Evolutionary conservation across 2,113 vertebrate species (phyloP), one percentile per base, ranked within the genome.

Genomic region (Tupaia tana): DNA sequence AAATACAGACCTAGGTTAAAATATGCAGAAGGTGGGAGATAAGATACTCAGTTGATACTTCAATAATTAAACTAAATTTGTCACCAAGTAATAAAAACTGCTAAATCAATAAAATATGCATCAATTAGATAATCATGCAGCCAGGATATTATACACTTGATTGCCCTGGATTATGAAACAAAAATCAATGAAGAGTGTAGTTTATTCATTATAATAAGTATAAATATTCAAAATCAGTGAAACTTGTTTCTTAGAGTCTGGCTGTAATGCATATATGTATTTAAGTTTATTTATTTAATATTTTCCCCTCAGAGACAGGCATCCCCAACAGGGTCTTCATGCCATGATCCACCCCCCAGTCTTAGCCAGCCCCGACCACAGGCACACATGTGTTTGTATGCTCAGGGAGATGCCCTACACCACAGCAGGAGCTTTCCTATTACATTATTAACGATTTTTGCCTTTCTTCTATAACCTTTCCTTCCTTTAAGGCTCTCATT

Each of bases 61-160:
- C 89, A 97, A 97, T 96, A 97, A 96, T 96, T 91, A 82, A 96
- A 84, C 83, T 80, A 77, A 79, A 95, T 94, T 90, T 93, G 61
- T 83, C 82, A 31, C 90, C 79, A 63, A 90, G 78, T 94, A 70
- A 93, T n/a, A 89, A 80, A 74, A 93, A 24, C 58, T 13, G 22
- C 54, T 90, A 91, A 96, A 95, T 71, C 0, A 92, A 61, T 77
- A 31, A 96, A 96, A 96, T 95, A 89, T 96, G 90, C 93, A 94
- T 94, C 3, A 0, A 34, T 31, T 94, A 96, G 61, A n/a, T 95
- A 58, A 54, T 95, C 94, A 56, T 1, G 5, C 85, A 81, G 74
- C 56, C 89, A 73, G 84, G 73, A 89, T 82, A 91, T 97, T 66
- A 15, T 69, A 64, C 80, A 86, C 85, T 77, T 95, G 91, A 96